Percentiles rank a stretch among this genome's conserved stretches.
Evolutionary conservation across 2,113 vertebrate species (phyloP).

Genomic region (Synodontis membranacea): DNA sequence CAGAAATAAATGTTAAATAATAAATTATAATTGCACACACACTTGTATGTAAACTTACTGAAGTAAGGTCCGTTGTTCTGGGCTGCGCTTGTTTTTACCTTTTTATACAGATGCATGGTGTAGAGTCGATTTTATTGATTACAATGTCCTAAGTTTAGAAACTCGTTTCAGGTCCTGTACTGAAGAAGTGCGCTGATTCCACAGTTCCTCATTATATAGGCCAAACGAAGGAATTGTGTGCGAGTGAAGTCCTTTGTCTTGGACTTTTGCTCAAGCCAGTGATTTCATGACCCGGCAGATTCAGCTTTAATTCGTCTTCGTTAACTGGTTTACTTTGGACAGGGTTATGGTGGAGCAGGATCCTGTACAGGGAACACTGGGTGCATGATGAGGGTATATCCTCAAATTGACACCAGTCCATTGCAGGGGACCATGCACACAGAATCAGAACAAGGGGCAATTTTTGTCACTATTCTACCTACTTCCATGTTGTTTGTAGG

Average conservation of each 20-base stretch:
- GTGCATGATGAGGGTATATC: not conserved
- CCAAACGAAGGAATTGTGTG: not conserved
- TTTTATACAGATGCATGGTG: not conserved
- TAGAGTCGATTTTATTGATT: slow-evolving; percentile 14
- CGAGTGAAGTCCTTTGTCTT: not conserved
- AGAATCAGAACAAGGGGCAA: not conserved
- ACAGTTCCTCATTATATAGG: not conserved
- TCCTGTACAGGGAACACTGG: not conserved
- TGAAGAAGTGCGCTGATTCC: slow-evolving; percentile 6
- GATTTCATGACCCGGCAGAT: not conserved
- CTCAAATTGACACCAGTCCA: not conserved
- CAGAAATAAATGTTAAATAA: not conserved
- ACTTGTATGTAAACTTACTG: not conserved
- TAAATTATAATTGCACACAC: not conserved
- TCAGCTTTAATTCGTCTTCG: not conserved
- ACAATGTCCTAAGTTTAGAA: slow-evolving; percentile 14
- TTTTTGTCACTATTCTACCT: not conserved
- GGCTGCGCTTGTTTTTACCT: not conserved
- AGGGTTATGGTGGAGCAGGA: too few relatives aligned
- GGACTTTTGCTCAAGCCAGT: not conserved
- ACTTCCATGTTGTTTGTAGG: not conserved
- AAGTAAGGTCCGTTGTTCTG: not conserved
- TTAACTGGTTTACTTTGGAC: not conserved
- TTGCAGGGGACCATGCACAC: not conserved
- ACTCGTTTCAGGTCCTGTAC: not conserved